Base-by-base conservation (phyloP, 2,113 vertebrate species). In the Silurus meridionalis region DNA sequence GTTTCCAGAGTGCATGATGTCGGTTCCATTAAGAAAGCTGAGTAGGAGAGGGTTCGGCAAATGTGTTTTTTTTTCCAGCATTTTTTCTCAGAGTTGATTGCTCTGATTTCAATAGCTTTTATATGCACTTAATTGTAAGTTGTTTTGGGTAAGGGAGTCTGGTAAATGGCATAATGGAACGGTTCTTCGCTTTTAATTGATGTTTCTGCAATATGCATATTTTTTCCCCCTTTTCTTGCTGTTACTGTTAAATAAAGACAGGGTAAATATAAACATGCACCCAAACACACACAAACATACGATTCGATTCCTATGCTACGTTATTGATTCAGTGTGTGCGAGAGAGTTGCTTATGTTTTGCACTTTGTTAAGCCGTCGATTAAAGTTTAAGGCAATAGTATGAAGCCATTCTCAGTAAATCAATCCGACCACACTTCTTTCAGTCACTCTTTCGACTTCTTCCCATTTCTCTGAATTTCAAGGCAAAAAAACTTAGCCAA, bases 391-490 rank as follows among this genome's bases (percentile, higher is more conserved):
- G 89, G 80, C 67, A 4, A 52, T 52, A 83, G 71, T 85, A 90
- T 86, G 82, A 89, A 80, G 86, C 86, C 88, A 88, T 80, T 82
- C 64, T 88, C 57, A 87, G 87, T 90, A 85, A 92, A 89, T 92
- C 89, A 90, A 84, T 88, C 87, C 82, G 46, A 57, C 63, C 67
- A 71, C 60, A 82, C 61, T 58, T 55, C 67, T 80, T 78, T 52
- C 72, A 14, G 58, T 79, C 48, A 58, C 75, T 50, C 37, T 84
- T 81, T 66, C 19, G 66, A 48, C 28, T 28, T 79, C 5, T 10
- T 37, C 37, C 17, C 0, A 10, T n/a, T 69, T 75, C 78, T 78
- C 83, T 61, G 81, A 53, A 82, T 89, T 84, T 84, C 58, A 83
- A 90, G 88, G 89, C 85, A 67, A 83, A 67, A 83, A 84, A 80